Base-by-base conservation (phyloP, 2,888 invertebrate genomes). In the Blastobasis lacticolella region DNA sequence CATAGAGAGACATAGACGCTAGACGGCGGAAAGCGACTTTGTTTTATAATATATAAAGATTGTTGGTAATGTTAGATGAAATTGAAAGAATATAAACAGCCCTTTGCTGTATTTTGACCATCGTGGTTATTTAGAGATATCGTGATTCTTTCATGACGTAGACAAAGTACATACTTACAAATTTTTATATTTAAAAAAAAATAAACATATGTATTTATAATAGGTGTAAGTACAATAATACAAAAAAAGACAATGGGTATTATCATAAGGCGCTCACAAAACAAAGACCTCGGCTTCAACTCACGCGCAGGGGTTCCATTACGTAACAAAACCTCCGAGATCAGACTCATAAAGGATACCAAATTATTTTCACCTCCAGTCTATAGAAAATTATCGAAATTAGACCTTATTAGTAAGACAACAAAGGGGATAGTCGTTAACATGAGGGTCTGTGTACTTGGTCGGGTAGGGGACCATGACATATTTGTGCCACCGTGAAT, bases 401-500 rank as follows among this genome's bases (percentile, higher is more conserved):
- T 23, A 2, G 23, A 23, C 23, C 23, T 23, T 23, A 23, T 23
- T 23, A 2, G 23, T 2, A 23, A 23, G 23, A 23, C 23, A 23
- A 23, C 23, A 23, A 23, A 23, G 23, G 23, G 2, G 23, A 23
- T 23, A 23, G 2, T 23, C 23, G 23, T 23, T 3, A 23, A 23
- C 1, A 23, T 23, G 23, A 23, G 23, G 23, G 23, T 23, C 23
- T 23, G 23, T 7, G 41, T 10, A 7, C 10, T 41, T 48, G 48
- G 46, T 36, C 2, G 36, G 48, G 6, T 42, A 43, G 38, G 38
- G 68, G 67, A 76, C 78, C 81, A 76, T 83, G 78, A 75, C 80
- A 73, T 70, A 67, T 76, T 78, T 78, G 74, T 79, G 75, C 69
- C 69, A 81, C 82, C 85, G 79, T 84, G 79, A 66, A 77, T 81